Evolutionary conservation across 2,888 invertebrate genomes (phyloP), one percentile per base, ranked within the genome.

Genomic region (Zele albiditarsus): DNA sequence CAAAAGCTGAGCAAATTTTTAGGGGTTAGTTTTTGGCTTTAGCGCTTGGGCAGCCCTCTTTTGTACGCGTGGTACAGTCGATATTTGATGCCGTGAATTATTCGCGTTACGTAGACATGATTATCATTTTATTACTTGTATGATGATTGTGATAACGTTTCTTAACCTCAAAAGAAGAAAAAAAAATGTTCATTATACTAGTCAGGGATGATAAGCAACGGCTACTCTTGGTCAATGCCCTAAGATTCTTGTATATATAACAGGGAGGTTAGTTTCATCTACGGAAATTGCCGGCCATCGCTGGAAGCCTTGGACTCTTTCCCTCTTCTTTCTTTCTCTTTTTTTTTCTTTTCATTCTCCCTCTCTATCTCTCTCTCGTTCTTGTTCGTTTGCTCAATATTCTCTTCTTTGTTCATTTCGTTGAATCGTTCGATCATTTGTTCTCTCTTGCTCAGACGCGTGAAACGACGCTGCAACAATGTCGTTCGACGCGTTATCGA

Each of bases 11-110:
- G 0, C n/a, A 10, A 53, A 42, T 62, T 4, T 71, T 71, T 71
- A 42, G 71, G 75, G 75, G 75, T 75, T 75, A 75, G 75, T 75
- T 75, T 46, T 71, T 62, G 46, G 63, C 27, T 49, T 25, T 72
- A 28, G 63, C 81, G 81, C 78, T 77, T 78, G 76, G 70, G 77
- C 79, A 81, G 82, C 82, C 80, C 81, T 81, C 80, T 82, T 80
- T 74, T 77, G 78, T 82, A 78, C 81, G 81, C 81, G 80, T 82
- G 82, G 80, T 81, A 79, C 74, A 80, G 77, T 66, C 81, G 42
- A 57, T 62, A 57, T 53, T 58, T 60, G 8, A 42, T 42, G n/a
- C 65, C 49, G 28, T 76, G 66, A 70, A 74, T 74, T 77, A 66
- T 71, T 71, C 77, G 72, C 67, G 76, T 66, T 70, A 28, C 53